Conservation (phyloP, 2,888 invertebrate species). For the Linnaemya tessellans region DNA sequence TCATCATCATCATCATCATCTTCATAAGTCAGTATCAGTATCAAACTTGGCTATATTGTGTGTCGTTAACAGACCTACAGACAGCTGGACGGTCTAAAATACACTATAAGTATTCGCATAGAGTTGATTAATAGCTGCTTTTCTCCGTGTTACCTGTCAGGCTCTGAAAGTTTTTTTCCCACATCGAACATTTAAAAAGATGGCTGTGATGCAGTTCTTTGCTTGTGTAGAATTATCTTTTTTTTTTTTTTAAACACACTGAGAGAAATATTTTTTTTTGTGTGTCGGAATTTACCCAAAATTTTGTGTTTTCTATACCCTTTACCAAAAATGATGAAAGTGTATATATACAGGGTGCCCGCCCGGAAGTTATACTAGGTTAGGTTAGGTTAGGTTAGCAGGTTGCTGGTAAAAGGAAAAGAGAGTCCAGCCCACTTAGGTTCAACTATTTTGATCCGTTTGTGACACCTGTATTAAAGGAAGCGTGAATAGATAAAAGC, state of each 20-base stretch:
- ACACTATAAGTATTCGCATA: background rate
- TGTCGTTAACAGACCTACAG: background rate
- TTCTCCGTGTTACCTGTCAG: constrained; percentile 47
- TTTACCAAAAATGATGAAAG: too few species aligned
- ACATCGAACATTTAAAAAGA: constrained; percentile 20
- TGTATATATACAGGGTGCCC: too few species aligned
- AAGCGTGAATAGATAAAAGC: too few species aligned
- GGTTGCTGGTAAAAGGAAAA: too few species aligned
- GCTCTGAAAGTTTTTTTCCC: constrained; percentile 33
- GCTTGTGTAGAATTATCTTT: background rate
- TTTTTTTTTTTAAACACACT: constrained; percentile 21
- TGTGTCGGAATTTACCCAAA: too few species aligned
- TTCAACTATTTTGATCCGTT: too few species aligned
- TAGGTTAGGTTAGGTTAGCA: too few species aligned
- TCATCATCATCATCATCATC: background rate
- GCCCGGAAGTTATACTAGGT: too few species aligned
- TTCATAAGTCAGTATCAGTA: constrained; percentile 33
- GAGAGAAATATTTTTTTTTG: background rate
- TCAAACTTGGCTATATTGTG: background rate
- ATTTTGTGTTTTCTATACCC: too few species aligned
- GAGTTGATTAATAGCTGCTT: constrained; percentile 73
- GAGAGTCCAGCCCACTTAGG: too few species aligned
- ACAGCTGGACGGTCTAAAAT: constrained; percentile 7
- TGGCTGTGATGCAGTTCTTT: constrained; percentile 15
- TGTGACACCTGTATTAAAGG: too few species aligned